These are phyloP conservation scores for Drosophila ogumai DNA, from an alignment of 1,140 invertebrate species.

Conservation along the genomic window DNA sequence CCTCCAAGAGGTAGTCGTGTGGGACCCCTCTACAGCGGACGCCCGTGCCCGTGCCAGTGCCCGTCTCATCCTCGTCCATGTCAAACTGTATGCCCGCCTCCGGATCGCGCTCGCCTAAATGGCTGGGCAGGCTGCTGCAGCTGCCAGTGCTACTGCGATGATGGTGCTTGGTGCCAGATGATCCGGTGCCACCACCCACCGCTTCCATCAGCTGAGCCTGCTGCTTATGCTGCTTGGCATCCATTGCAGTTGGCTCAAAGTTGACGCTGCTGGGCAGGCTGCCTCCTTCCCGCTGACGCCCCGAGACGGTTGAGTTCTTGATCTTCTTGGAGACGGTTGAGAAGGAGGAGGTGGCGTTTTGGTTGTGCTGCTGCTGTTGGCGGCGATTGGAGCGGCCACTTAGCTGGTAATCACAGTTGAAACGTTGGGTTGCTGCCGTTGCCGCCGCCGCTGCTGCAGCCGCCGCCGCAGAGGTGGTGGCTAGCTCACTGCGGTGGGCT, in stretches of 20 bases:
- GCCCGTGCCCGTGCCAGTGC: neutral
- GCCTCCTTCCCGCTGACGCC: constrained; percentile 89
- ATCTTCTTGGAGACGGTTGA: constrained; percentile 49
- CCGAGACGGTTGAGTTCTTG: constrained; percentile 85
- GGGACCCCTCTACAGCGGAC: constrained; percentile 4
- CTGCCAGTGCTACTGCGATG: constrained; percentile 43
- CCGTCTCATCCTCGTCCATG: constrained; percentile 51
- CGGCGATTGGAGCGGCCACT: constrained; percentile 66
- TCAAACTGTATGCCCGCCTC: constrained; percentile 47
- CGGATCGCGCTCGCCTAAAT: constrained; percentile 49
- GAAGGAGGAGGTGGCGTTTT: constrained; percentile 34
- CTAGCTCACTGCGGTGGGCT: constrained; percentile 66
- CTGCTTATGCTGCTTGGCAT: constrained; percentile 59
- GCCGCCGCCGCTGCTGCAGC: constrained; percentile 51
- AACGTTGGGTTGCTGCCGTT: constrained; percentile 60
- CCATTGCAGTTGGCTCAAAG: constrained; percentile 73
- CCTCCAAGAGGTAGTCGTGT: constrained; percentile 54
- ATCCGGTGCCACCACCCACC: neutral
- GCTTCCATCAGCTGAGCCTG: constrained; percentile 25
- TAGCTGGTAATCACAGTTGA: constrained; percentile 79
- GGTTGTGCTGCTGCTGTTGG: constrained; percentile 61
- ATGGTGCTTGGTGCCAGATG: constrained; percentile 21
- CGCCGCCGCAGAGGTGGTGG: constrained; percentile 56
- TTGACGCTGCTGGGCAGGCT: constrained; percentile 88
- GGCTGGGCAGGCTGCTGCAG: constrained; percentile 57